phyloP scores from a whole-genome alignment of 2,888 invertebrate genomes.

The Apamea crenata region DNA sequence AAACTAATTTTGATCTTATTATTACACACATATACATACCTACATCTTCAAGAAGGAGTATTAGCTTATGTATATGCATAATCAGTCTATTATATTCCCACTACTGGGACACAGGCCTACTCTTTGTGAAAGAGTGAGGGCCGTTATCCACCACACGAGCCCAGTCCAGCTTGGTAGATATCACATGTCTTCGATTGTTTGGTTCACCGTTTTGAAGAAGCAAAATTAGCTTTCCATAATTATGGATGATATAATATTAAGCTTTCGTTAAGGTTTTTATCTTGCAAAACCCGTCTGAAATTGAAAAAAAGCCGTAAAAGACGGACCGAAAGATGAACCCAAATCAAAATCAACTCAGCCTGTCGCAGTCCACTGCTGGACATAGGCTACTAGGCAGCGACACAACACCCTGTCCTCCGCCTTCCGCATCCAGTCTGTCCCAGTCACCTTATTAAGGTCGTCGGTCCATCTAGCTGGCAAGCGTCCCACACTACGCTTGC shows the following conservation, averaged over 20 bases:
- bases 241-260: background rate
- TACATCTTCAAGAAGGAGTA: background rate
- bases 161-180: background rate
- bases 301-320: background rate
- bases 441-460: too few relatives aligned
- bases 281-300: background rate
- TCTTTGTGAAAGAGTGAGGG: too few relatives aligned
- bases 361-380: too few relatives aligned
- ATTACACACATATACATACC: background rate
- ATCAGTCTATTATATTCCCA: too few relatives aligned
- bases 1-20: background rate
- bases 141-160: background rate
- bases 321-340: background rate
- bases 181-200: background rate
- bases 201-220: background rate
- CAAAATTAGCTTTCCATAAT: background rate
- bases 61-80: background rate
- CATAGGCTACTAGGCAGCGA: too few relatives aligned
- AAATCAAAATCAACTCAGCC: background rate
- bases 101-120: too few relatives aligned
- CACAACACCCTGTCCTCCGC: too few relatives aligned
- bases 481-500: too few relatives aligned
- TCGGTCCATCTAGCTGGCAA: too few relatives aligned
- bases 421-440: too few relatives aligned
- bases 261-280: background rate